Evolutionary conservation across 2,113 vertebrate genomes (phyloP).

Genomic region (Deroptyus accipitrinus): DNA sequence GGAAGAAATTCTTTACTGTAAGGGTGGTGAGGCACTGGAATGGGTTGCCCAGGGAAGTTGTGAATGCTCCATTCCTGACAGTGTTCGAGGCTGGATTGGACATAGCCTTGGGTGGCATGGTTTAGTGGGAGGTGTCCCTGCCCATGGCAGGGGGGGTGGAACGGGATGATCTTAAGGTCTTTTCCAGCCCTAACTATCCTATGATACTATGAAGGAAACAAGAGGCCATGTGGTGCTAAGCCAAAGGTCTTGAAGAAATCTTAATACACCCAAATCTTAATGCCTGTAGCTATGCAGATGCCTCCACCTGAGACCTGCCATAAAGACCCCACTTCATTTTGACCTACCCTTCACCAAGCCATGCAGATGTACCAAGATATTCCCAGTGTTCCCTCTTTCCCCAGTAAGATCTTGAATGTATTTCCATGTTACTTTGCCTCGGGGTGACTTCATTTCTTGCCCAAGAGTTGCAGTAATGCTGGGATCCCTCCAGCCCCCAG

Average conservation of each 20-base stretch:
- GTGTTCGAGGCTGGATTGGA: too few relatives aligned
- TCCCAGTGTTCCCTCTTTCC: neutral
- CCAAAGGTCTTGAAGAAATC: neutral
- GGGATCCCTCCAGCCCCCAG: neutral
- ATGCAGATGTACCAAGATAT: fast-evolving
- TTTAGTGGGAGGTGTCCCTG: too few relatives aligned
- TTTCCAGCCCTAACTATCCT: too few relatives aligned
- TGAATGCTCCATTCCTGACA: too few relatives aligned
- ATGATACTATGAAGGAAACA: neutral
- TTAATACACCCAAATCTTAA: neutral
- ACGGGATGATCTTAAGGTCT: too few relatives aligned
- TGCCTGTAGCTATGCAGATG: neutral
- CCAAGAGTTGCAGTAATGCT: neutral
- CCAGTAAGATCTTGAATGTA: fast-evolving
- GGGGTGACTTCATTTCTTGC: neutral
- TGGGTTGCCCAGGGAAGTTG: too few relatives aligned
- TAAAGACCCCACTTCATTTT: neutral
- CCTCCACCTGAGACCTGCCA: neutral
- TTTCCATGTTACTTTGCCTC: neutral
- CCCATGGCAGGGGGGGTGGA: too few relatives aligned
- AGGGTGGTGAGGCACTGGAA: too few relatives aligned
- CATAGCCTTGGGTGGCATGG: too few relatives aligned
- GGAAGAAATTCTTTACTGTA: too few relatives aligned
- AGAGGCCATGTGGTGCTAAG: neutral
- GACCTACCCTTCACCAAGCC: neutral